phyloP scores from a whole-genome alignment of 2,888 invertebrate genomes.

The Ypsolopha scabrella region DNA sequence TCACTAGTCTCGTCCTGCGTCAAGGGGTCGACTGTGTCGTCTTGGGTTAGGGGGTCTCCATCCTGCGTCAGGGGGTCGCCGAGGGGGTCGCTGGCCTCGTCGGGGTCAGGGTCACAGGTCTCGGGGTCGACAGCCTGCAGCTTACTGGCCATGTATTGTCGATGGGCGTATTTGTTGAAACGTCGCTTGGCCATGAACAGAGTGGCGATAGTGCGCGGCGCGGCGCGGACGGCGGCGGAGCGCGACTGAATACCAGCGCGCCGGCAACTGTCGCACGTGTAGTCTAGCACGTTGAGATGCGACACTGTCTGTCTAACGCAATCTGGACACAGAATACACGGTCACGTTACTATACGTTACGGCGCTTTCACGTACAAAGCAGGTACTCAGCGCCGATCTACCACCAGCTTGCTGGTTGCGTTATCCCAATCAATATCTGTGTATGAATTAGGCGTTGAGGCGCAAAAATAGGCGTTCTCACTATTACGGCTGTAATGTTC shows the following conservation, averaged over 20 bases:
- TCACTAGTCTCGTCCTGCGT: conserved; percentile 7
- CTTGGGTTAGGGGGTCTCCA: conserved; percentile 4
- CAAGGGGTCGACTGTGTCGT: conserved; percentile 13
- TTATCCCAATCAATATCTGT: too few species aligned
- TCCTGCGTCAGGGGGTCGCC: conserved; percentile 5
- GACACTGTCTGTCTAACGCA: conserved; percentile 60
- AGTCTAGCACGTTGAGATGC: conserved; percentile 54
- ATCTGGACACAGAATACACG: conserved; percentile 28
- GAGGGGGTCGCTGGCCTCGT: neutral
- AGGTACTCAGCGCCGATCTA: too few species aligned
- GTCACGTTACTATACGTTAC: too few species aligned
- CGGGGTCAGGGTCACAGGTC: neutral
- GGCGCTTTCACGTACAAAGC: too few species aligned
- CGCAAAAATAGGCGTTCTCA: too few species aligned
- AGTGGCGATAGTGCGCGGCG: conserved; percentile 63
- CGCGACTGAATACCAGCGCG: conserved; percentile 64
- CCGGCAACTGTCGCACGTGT: conserved; percentile 62
- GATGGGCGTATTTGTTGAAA: conserved; percentile 67
- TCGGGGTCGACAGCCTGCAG: conserved; percentile 7
- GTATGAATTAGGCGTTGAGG: too few species aligned
- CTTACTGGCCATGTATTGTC: conserved; percentile 51
- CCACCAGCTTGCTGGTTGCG: too few species aligned
- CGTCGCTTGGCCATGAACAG: conserved; percentile 67
- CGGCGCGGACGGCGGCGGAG: conserved; percentile 57
- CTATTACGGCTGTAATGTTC: too few species aligned